Percentiles rank a stretch among this genome's conserved stretches.
Evolutionary conservation across 2,888 invertebrate species (phyloP).

Genomic region (Myathropa florea): DNA sequence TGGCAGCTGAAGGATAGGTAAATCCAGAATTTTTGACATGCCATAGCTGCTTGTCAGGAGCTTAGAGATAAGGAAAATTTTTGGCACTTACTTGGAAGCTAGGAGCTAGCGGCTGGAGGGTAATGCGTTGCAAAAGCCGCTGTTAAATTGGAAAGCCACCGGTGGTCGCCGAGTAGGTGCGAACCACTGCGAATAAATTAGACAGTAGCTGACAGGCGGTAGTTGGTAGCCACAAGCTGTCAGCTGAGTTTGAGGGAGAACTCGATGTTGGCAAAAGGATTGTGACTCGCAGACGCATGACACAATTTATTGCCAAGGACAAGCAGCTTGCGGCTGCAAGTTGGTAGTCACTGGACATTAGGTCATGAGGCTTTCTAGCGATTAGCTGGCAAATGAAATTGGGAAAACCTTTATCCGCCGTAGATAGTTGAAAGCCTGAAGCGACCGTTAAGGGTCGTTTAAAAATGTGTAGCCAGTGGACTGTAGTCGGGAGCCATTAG

Average conservation of each 20-base stretch:
- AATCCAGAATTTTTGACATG: neutral
- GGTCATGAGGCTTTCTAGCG: too few relatives aligned
- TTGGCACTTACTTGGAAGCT: neutral
- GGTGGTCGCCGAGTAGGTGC: neutral
- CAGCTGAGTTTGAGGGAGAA: neutral
- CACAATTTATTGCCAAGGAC: too few relatives aligned
- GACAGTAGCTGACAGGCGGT: neutral
- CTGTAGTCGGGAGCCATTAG: too few relatives aligned
- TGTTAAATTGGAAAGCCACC: neutral
- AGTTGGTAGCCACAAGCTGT: neutral
- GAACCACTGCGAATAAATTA: neutral
- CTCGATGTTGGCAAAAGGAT: neutral
- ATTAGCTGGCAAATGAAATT: too few relatives aligned
- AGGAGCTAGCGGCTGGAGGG: neutral
- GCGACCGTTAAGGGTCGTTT: too few relatives aligned
- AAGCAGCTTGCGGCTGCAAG: too few relatives aligned
- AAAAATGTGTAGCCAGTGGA: too few relatives aligned
- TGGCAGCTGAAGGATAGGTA: neutral
- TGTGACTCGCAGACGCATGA: too few relatives aligned
- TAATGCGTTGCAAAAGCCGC: neutral
- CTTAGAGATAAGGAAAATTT: neutral
- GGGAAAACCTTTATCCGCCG: too few relatives aligned
- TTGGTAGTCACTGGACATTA: too few relatives aligned
- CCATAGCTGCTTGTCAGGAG: neutral
- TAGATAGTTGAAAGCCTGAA: too few relatives aligned